phyloP scores from a whole-genome alignment of 2,888 invertebrate species.

The Sylvicola fuscatus region DNA sequence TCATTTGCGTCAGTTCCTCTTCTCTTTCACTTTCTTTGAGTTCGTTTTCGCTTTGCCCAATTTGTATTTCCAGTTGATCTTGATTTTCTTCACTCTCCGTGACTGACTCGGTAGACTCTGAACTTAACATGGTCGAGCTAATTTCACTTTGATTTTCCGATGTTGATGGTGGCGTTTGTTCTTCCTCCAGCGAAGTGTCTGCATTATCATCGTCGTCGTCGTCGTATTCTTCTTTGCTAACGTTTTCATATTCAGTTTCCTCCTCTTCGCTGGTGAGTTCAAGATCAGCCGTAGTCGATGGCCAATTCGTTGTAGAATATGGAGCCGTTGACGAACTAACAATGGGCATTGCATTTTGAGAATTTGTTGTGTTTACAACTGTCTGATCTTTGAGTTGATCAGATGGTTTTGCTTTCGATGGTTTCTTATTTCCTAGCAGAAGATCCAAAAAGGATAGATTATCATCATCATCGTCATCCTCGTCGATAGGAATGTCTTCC shows the following conservation, averaged over 20 bases:
- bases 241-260: too few species aligned
- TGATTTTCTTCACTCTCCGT: too few species aligned
- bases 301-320: not conserved
- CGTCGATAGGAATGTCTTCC: slow-evolving; percentile 1
- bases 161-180: too few species aligned
- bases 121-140: not conserved
- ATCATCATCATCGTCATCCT: slow-evolving; percentile 10
- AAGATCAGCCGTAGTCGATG: not conserved
- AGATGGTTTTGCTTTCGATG: not conserved
- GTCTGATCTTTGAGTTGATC: not conserved
- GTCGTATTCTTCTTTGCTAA: too few species aligned
- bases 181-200: too few species aligned
- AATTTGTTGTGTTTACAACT: not conserved
- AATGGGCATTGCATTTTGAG: not conserved
- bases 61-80: not conserved
- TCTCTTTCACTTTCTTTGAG: not conserved
- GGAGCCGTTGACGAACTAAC: not conserved
- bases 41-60: not conserved
- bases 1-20: not conserved
- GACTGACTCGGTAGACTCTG: not conserved
- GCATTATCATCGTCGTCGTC: too few species aligned
- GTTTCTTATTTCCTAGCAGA: slow-evolving; percentile 10
- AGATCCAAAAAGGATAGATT: slow-evolving; percentile 17
- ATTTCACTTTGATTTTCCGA: too few species aligned
- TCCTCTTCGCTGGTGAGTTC: not conserved